Percentiles rank a stretch among this genome's conserved stretches.
Conservation (phyloP, 2,888 invertebrate genomes). For the Mycogona germanica region DNA sequence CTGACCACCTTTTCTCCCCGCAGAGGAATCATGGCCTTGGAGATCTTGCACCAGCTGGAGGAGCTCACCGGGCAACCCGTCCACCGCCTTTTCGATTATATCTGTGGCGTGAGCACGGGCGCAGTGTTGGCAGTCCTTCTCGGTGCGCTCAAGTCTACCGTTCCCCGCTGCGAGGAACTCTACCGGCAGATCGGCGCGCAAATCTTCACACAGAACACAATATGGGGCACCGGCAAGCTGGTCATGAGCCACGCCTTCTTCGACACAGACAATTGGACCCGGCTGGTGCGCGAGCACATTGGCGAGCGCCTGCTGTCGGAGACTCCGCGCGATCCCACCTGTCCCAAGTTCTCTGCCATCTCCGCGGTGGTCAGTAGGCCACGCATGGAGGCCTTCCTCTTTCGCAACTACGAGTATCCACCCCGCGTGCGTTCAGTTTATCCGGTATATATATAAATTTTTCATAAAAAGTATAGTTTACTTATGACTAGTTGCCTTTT, state of each 20-base stretch:
- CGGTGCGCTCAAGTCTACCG: slow-evolving; percentile 46
- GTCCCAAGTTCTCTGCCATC: slow-evolving; percentile 58
- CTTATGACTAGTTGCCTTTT: no score
- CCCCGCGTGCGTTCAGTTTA: slow-evolving; percentile 54
- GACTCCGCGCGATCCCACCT: slow-evolving; percentile 40
- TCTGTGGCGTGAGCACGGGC: slow-evolving; percentile 73
- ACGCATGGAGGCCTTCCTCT: slow-evolving; percentile 60
- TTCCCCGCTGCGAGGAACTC: slow-evolving; percentile 47
- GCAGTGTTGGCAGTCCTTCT: slow-evolving; percentile 64
- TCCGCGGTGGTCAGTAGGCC: slow-evolving; percentile 66
- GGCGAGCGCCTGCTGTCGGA: slow-evolving; percentile 39
- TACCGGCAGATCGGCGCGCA: slow-evolving; percentile 48
- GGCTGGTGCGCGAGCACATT: slow-evolving; percentile 40
- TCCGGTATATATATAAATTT: no score
- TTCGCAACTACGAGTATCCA: slow-evolving; percentile 70
- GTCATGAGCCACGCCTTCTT: slow-evolving; percentile 83
- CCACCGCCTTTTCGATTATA: slow-evolving; percentile 64
- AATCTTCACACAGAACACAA: slow-evolving; percentile 51
- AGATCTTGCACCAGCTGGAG: slow-evolving; percentile 66
- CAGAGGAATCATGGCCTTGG: slow-evolving; percentile 72
- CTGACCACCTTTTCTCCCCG: no score
- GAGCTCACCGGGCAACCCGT: slow-evolving; percentile 45
- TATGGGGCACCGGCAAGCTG: slow-evolving; percentile 58
- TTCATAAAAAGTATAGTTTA: no score
- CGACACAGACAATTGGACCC: slow-evolving; percentile 71